These are phyloP conservation scores for Notospermus geniculatus DNA, from an alignment of 1,140 invertebrate species.

Conservation along the genomic window DNA sequence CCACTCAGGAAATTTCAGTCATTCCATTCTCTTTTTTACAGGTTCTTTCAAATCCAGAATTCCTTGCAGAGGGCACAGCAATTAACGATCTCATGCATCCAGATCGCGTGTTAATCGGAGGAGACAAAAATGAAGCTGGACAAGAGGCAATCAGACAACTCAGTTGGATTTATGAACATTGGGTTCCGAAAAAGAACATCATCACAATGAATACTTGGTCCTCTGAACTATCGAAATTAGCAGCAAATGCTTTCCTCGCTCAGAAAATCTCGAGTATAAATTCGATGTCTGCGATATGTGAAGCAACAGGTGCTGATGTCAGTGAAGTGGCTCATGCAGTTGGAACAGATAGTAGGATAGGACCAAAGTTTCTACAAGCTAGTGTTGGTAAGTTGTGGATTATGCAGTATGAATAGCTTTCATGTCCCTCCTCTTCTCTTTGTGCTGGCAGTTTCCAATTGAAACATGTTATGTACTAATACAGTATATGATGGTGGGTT, in stretches of 20 bases:
- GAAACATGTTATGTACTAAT: no score
- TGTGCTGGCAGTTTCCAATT: no score
- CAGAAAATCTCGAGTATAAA: slow-evolving; percentile 99
- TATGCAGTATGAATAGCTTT: no score
- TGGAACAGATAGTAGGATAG: slow-evolving; percentile 91
- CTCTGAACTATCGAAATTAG: slow-evolving; percentile 96
- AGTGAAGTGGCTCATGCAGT: slow-evolving; percentile 93
- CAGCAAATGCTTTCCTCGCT: slow-evolving; percentile 96
- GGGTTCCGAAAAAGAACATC: slow-evolving; percentile 91
- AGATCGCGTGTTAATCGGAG: slow-evolving; percentile 95
- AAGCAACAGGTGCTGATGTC: slow-evolving; percentile 96
- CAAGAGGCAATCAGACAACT: slow-evolving; percentile 80
- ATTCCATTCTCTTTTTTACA: slow-evolving; percentile 62
- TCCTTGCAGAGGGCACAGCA: slow-evolving; percentile 98
- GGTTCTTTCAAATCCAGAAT: slow-evolving; percentile 98
- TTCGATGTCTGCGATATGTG: slow-evolving; percentile 95
- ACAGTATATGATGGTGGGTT: no score
- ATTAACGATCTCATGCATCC: slow-evolving; percentile 89
- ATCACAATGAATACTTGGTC: slow-evolving; percentile 99
- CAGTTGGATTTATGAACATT: slow-evolving; percentile 88
- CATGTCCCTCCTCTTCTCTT: no score
- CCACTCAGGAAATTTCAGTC: no score
- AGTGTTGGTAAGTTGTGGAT: slow-evolving; percentile 75
- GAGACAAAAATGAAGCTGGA: slow-evolving; percentile 85
- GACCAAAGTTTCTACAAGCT: slow-evolving; percentile 95